A percentile compares a stretch with the other conserved stretches of the same genome.
Conservation (phyloP, 30 jellyfish, hydroid and myxozoan species). For the Cassiopea andromeda region DNA sequence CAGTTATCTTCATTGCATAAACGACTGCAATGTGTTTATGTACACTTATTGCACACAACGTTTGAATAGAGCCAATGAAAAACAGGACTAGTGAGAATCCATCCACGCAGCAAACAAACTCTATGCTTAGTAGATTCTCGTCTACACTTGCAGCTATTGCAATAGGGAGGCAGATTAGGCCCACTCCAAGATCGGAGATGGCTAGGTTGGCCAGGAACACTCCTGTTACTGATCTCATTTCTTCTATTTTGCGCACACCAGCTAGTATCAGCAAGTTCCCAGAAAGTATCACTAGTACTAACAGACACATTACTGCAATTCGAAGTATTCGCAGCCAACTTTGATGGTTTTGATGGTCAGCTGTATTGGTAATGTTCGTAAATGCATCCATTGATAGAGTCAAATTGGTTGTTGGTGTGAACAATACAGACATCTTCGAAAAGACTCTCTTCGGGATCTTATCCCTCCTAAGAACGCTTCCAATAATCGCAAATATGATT, state of each 20-base stretch:
- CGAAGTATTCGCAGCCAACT: constrained; percentile 40
- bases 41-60: constrained; percentile 59
- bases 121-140: constrained; percentile 17
- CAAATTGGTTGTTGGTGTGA: not conserved
- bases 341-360: not conserved
- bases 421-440: not conserved
- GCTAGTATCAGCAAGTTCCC: constrained; percentile 62
- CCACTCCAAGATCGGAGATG: constrained; percentile 71
- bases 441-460: not conserved
- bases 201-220: constrained; percentile 65
- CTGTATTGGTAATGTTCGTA: not conserved
- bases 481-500: not conserved
- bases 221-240: constrained; percentile 72
- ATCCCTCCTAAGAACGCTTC: not conserved
- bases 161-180: constrained; percentile 52
- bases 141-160: constrained; percentile 70
- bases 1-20: constrained; percentile 44
- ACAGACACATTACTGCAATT: constrained; percentile 14
- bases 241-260: constrained; percentile 46
- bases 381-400: not conserved
- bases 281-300: not conserved
- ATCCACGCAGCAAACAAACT: constrained; percentile 24
- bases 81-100: constrained; percentile 71
- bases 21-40: constrained; percentile 69
- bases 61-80: constrained; percentile 60